Evolutionary conservation across 2,113 vertebrate species (phyloP), one percentile per base, ranked within the genome.

Genomic region (Archocentrus centrarchus): DNA sequence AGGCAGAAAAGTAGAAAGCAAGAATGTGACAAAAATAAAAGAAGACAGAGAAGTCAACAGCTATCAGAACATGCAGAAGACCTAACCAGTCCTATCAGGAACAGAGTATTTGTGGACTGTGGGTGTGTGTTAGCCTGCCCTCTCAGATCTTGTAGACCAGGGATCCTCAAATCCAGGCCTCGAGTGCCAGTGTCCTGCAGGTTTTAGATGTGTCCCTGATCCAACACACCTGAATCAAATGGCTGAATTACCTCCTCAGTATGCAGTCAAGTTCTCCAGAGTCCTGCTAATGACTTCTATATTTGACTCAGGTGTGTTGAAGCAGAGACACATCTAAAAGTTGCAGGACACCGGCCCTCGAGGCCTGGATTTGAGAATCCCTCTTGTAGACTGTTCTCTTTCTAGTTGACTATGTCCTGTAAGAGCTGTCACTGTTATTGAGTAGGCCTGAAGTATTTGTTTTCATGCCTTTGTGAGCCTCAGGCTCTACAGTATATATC

Each of bases 41-140:
- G 32, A 73, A 66, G 47, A 68, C 57, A 79, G 77, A 83, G 66
- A 64, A 59, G 77, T 22, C 41, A 35, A 1, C 2, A 55, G 68
- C 58, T 39, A 61, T 91, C 59, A 27, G 50, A 78, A 75, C 68
- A 59, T 63, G 39, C 73, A 39, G 73, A 24, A n/a, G 55, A n/a
- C 30, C 68, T 55, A 70, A 32, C 50, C 24, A 32, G 66, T 32
- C 44, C 44, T 32, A 20, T 1, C 20, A 20, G 30, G 6, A 10
- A 5, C 1, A 70, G 44, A 53, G 66, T 50, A 50, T 50, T 70
- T 50, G 64, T 70, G 44, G 66, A 20, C 44, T 53, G 66, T 50
- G 15, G 47, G 6, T 50, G 11, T 50, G 0, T 50, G 0, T 70
- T 50, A 70, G 50, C 66, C 5, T 50, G 24, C 27, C 44, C 39